Evolutionary conservation across 2,888 invertebrate genomes (phyloP), one percentile per base, ranked within the genome.

Genomic region (Liodrosophila aerea): DNA sequence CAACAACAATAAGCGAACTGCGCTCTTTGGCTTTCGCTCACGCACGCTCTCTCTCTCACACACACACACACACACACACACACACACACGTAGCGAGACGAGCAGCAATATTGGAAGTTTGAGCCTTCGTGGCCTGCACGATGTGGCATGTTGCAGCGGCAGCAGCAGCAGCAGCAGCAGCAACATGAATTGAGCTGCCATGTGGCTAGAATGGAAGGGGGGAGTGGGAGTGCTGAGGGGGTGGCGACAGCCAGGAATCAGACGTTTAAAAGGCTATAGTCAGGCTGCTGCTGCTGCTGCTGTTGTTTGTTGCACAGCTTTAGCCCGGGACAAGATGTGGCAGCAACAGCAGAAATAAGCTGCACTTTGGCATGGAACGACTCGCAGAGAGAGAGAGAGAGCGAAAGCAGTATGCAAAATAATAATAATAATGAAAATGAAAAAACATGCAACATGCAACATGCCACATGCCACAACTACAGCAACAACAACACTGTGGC

Each of bases 91-190:
- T 2, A 11, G 11, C 29, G 7, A 43, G 1, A 5, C 22, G 9
- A 16, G 30, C 34, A 71, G 66, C 43, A 65, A 68, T 68, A 69
- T 72, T 69, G 68, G 68, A 72, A 69, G 67, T 45, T 72, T 15
- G 9, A 11, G 44, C 67, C 67, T 68, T 68, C 68, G 65, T 27
- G 67, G 31, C 12, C 41, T 37, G 41, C 43, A 33, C 12, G 37
- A 30, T 44, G 52, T 34, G 29, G 43, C 43, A 22, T 15, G 29
- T 36, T 12, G 43, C 50, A 50, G 12, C 22, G 5, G 47, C 11
- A 12, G 15, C 9, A 11, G 27, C 34, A 47, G 27, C 36, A 22
- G 27, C 12, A 27, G 40, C 11, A 27, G 37, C 40, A 39, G 11
- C 29, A 13, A 8, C 11, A n/a, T 36, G 39, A 33, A 33, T 22